Conservation (phyloP, 2,113 vertebrate species). For the Salminus brasiliensis region DNA sequence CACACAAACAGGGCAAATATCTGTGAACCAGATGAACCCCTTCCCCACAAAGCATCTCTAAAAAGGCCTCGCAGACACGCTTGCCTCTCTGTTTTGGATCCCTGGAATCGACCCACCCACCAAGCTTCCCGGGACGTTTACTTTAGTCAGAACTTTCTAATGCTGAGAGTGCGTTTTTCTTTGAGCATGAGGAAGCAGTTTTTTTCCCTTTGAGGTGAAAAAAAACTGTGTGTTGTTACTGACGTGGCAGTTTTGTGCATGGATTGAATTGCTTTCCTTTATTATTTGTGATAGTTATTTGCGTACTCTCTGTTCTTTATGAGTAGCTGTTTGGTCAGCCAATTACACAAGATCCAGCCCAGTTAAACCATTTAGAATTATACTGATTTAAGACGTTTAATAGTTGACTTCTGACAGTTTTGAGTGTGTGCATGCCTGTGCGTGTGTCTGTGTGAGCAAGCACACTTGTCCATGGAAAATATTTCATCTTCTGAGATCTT, state of each 20-base stretch:
- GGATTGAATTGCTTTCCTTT: conserved; percentile 16
- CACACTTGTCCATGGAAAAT: conserved; percentile 49
- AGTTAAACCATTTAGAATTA: not conserved
- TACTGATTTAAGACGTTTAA: not conserved
- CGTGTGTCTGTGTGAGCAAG: conserved; percentile 5
- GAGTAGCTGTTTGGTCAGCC: not conserved
- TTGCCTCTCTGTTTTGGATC: not conserved
- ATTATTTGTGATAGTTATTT: not conserved
- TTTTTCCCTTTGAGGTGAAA: conserved; percentile 39
- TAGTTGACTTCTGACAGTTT: not conserved
- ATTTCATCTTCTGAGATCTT: conserved; percentile 46
- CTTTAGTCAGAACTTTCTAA: conserved; percentile 26
- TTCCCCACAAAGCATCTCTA: not conserved
- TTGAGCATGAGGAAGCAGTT: conserved; percentile 38
- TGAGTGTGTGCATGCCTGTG: not conserved
- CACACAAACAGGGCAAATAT: not conserved
- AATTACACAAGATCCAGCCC: not conserved
- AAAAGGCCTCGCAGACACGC: not conserved
- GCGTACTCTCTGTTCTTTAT: not conserved
- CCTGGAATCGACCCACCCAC: not conserved
- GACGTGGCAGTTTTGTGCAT: conserved; percentile 29
- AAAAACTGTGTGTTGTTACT: conserved; percentile 39
- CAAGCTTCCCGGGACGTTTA: not conserved
- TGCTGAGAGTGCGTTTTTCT: conserved; percentile 43
- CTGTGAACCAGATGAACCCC: not conserved